Percentiles rank a stretch among this genome's conserved stretches.
Conservation (phyloP, 2,888 invertebrate species). For the Drosophila mayaguana region DNA sequence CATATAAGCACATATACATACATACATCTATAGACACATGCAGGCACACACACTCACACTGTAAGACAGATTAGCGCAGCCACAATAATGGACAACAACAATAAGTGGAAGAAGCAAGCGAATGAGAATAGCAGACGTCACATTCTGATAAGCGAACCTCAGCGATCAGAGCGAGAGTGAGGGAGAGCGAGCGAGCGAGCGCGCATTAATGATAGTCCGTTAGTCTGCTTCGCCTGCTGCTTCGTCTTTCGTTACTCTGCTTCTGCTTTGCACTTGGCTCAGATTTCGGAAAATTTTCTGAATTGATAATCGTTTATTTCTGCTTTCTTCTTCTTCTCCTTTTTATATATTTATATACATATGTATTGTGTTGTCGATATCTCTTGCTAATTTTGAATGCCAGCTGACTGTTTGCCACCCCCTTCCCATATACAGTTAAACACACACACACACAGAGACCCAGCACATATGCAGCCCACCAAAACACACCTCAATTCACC, state of each 20-base stretch:
- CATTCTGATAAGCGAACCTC: conserved; percentile 43
- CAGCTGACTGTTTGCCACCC: conserved; percentile 14
- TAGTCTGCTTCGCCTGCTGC: conserved; percentile 15
- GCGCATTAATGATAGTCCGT: conserved; percentile 19
- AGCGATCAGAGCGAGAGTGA: conserved; percentile 13
- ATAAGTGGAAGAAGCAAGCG: conserved; percentile 8
- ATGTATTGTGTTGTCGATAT: conserved; percentile 26
- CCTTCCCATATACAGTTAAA: no score
- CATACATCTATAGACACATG: neutral
- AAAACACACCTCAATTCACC: neutral
- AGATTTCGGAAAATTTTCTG: conserved; percentile 51
- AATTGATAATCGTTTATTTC: conserved; percentile 45
- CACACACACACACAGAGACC: neutral
- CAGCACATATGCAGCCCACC: neutral
- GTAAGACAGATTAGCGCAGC: conserved; percentile 41
- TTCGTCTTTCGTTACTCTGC: conserved; percentile 18
- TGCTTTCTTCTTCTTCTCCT: conserved; percentile 4
- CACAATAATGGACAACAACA: conserved; percentile 49
- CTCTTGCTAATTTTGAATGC: conserved; percentile 31
- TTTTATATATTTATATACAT: neutral
- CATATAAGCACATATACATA: neutral
- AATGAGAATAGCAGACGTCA: conserved; percentile 44
- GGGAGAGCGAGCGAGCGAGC: conserved; percentile 4
- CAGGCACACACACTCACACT: neutral
- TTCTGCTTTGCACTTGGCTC: conserved; percentile 31